Conservation (phyloP, 2,888 invertebrate genomes). For the Deroplatys truncata region DNA sequence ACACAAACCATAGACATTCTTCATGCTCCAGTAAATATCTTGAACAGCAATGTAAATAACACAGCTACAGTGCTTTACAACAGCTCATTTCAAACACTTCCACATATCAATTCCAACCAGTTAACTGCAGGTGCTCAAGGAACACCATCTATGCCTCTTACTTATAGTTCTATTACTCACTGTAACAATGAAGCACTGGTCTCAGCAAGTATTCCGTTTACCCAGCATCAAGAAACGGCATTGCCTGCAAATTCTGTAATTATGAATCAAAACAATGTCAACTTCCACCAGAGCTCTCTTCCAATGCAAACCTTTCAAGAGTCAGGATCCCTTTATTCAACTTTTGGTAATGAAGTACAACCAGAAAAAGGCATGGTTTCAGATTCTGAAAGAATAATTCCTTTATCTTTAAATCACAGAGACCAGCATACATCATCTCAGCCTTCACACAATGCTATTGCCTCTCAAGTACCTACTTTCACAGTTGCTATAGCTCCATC, state of each 20-base stretch:
- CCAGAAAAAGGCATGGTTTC: background rate
- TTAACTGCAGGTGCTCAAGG: background rate
- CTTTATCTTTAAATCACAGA: background rate
- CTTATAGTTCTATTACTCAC: constrained; percentile 23
- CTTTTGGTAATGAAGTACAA: background rate
- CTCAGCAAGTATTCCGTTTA: constrained; percentile 17
- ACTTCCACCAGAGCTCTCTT: background rate
- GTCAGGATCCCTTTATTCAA: background rate
- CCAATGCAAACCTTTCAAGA: background rate
- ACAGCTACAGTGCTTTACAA: constrained; percentile 29
- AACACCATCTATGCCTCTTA: constrained; percentile 3
- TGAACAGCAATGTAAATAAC: constrained; percentile 30
- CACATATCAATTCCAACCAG: constrained; percentile 20
- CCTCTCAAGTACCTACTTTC: background rate
- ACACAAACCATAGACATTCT: constrained; percentile 32
- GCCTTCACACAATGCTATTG: background rate
- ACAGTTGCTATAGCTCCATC: background rate
- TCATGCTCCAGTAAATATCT: constrained; percentile 31
- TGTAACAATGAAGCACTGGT: constrained; percentile 25
- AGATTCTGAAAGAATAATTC: background rate
- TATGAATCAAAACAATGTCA: constrained; percentile 30
- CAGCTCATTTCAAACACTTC: constrained; percentile 29
- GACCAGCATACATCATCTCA: background rate
- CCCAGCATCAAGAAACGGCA: constrained; percentile 29
- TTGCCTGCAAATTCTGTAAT: constrained; percentile 29